Evolutionary conservation across 1,140 invertebrate genomes (phyloP), one percentile per base, ranked within the genome.

Genomic region (Colletes latitarsis): DNA sequence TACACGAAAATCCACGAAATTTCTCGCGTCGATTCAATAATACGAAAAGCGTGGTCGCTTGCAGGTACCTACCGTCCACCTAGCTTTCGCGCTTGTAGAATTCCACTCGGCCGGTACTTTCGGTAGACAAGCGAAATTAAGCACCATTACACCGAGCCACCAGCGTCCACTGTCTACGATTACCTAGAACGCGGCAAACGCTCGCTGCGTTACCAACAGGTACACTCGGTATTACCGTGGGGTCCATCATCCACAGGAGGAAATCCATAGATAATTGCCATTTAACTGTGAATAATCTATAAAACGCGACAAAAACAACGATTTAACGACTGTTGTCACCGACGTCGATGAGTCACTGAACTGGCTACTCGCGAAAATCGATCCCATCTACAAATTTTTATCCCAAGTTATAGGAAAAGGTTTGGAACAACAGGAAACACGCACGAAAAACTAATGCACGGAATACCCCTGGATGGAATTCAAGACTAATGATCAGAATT

Each of bases 201-300:
- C 76, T 78, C 76, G 55, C 68, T 72, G 67, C 43, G 76, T 78
- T 78, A 78, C 76, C 76, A 78, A 78, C 67, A 62, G 67, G 68
- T 71, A 72, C 30, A 21, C 30, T n/a, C 66, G 53, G 14, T 41
- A 12, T 77, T 49, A 41, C 63, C 63, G 63, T 49, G 55, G 2
- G 41, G 19, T 52, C 19, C 12, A 17, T 41, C 55, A 12, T 39
- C 39, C 6, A 3, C 30, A 4, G 46, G 9, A 14, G 52, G 12
- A 15, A 39, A 43, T 19, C 3, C 68, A 17, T 17, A 43, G 58
- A 70, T 60, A 70, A 77, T 70, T 69, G 66, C 75, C 66, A 60
- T 19, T 77, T 77, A 70, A 57, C 55, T 43, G 66, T 49, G 41
- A 55, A 70, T 60, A 58, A n/a, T 69, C 53, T 58, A 67, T 9